These are phyloP conservation scores for Rhyacophila evoluta DNA, from an alignment of 2,888 invertebrate species.

Conservation along the genomic window DNA sequence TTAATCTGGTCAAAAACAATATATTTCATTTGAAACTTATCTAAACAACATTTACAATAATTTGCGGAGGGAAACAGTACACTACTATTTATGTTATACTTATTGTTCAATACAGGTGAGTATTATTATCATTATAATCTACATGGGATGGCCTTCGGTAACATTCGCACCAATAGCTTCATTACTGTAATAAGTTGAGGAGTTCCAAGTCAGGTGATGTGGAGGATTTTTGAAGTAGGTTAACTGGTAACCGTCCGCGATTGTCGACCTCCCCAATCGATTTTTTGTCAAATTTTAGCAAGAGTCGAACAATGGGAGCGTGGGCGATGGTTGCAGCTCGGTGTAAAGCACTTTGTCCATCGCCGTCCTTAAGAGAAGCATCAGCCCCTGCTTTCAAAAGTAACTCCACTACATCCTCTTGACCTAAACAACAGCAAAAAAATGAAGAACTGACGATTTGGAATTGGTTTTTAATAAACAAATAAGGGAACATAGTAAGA, in stretches of 20 bases:
- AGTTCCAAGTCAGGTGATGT: constrained; percentile 31
- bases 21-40: too few relatives aligned
- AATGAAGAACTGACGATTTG: too few relatives aligned
- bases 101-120: neutral
- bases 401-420: constrained; percentile 74
- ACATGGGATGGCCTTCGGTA: neutral
- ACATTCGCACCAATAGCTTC: neutral
- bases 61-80: neutral
- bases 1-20: too few relatives aligned
- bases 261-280: constrained; percentile 36
- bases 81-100: neutral
- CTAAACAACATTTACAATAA: too few relatives aligned
- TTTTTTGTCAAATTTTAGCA: constrained; percentile 63
- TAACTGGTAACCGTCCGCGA: constrained; percentile 43
- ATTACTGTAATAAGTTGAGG: constrained; percentile 31
- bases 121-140: neutral
- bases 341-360: constrained; percentile 86
- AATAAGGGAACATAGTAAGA: too few relatives aligned
- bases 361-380: constrained; percentile 75
- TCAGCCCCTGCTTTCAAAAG: constrained; percentile 76
- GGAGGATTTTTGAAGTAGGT: constrained; percentile 37
- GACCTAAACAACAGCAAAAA: too few relatives aligned
- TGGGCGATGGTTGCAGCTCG: constrained; percentile 75
- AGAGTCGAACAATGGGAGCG: constrained; percentile 62
- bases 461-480: too few relatives aligned